These are phyloP conservation scores for Petrocephalus zakoni DNA, from an alignment of 2,113 vertebrate genomes.

Conservation along the genomic window DNA sequence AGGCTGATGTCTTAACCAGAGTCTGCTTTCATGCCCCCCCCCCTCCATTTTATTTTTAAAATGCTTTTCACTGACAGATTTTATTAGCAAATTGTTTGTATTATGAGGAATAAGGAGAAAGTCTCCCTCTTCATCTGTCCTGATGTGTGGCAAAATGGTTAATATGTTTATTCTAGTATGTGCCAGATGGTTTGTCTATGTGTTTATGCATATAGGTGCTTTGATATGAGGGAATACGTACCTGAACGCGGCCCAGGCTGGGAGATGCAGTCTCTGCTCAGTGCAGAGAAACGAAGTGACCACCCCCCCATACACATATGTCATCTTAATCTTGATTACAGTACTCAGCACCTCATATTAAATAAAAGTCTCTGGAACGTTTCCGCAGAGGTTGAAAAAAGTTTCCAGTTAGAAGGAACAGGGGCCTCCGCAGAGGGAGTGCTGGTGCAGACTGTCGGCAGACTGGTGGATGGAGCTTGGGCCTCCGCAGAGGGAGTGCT, in stretches of 20 bases:
- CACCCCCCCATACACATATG: not conserved
- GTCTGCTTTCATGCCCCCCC: constrained; percentile 20
- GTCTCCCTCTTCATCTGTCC: not conserved
- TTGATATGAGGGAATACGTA: not conserved
- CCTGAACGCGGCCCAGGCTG: not conserved
- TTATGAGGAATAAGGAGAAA: not conserved
- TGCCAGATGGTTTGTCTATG: not conserved
- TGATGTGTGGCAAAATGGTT: constrained; percentile 6
- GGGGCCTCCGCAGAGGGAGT: not conserved
- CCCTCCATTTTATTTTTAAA: constrained; percentile 23
- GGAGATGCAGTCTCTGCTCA: not conserved
- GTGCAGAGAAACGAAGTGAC: not conserved
- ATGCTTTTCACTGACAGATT: constrained; percentile 24
- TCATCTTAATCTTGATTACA: not conserved
- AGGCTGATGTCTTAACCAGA: constrained; percentile 43
- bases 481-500: not conserved
- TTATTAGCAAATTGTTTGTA: constrained; percentile 30
- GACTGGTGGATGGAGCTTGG: not conserved
- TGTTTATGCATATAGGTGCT: not conserved
- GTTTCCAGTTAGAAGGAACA: not conserved
- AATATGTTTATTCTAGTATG: not conserved
- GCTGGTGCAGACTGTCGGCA: not conserved
- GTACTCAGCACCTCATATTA: not conserved
- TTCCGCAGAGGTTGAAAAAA: not conserved
- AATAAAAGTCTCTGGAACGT: not conserved